Percentiles rank a stretch among this genome's conserved stretches.
Evolutionary conservation across 2,797 vertebrate species (phyloP).

Genomic region (Crenuchus spilurus): DNA sequence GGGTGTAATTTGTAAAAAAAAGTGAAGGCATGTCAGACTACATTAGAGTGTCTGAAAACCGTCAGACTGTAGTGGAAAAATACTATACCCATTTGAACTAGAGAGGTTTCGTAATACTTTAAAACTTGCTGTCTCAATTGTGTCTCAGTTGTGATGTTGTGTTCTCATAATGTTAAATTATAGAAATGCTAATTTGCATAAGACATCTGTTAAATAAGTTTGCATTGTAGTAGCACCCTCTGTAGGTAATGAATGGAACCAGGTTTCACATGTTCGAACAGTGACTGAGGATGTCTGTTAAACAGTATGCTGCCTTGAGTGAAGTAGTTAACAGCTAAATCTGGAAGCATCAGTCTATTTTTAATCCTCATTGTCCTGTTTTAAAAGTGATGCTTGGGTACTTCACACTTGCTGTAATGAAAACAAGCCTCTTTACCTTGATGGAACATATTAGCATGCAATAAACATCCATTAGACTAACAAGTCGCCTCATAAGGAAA

Average conservation of each 20-base stretch:
- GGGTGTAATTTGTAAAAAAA: too few species aligned
- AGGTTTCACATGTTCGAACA: neutral
- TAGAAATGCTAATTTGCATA: too few species aligned
- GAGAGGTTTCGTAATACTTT: too few species aligned
- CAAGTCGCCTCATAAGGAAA: constrained; percentile 13
- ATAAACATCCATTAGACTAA: constrained; percentile 8
- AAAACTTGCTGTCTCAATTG: too few species aligned
- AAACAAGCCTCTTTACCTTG: constrained; percentile 18
- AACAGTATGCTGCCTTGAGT: neutral
- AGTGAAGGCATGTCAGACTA: too few species aligned
- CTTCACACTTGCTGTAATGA: neutral
- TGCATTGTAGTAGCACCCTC: neutral
- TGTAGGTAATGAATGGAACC: neutral
- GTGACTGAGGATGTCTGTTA: neutral
- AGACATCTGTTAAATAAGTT: too few species aligned
- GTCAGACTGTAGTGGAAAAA: too few species aligned
- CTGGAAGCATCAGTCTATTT: constrained; percentile 4
- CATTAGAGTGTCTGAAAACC: too few species aligned
- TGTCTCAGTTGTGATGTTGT: too few species aligned
- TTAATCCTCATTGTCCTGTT: neutral
- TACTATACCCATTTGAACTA: too few species aligned
- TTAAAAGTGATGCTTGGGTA: neutral
- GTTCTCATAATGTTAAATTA: too few species aligned
- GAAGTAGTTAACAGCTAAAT: neutral
- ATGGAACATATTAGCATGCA: constrained; percentile 1